Base-by-base conservation (phyloP, 1,140 invertebrate species). In the Bathynomus jamesi region DNA sequence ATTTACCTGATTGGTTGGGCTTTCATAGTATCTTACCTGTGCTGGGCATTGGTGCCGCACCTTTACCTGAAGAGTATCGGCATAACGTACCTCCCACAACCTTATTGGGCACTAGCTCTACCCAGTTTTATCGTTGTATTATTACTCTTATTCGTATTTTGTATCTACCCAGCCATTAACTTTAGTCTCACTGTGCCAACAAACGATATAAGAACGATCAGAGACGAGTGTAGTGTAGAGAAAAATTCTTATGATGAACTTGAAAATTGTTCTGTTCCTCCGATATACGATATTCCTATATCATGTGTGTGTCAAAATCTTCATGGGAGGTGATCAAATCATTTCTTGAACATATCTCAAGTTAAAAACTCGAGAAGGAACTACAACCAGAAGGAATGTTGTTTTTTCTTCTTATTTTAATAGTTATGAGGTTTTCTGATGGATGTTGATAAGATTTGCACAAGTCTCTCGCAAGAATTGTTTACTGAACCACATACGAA, bases 61-160 rank as follows among this genome's bases (percentile, higher is more conserved):
- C 46, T 53, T 8, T 76, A 76, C 28, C 46, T 76, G 29, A 66
- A 72, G 64, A 27, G 27, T 13, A 24, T 76, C n/a, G 75, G 72
- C 29, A 70, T 76, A 11, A 76, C 69, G 29, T 76, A 76, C 60
- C 53, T 76, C 27, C 75, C 75, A 24, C 72, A 73, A 31, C 69
- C 69, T 3, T 76, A 73, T 24, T 76, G 75, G 75, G 75, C 72
- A n/a, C 28, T 76, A 53, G 75, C 75, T n/a, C 69, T 76, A 28
- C 75, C 75, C 7, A 71, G 65, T 69, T 53, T 76, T 21, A 70
- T 76, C 24, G 70, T 76, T 25, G 68, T 61, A 27, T 30, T 68
- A 28, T 29, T 76, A 3, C 25, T 76, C 8, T 30, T 76, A 53
- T 76, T 76, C 63, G 67, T 76, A 17, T 73, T 73, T 53, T 69